Evolutionary conservation across 2,888 invertebrate genomes (phyloP).

Genomic region (Monopis laevigella): DNA sequence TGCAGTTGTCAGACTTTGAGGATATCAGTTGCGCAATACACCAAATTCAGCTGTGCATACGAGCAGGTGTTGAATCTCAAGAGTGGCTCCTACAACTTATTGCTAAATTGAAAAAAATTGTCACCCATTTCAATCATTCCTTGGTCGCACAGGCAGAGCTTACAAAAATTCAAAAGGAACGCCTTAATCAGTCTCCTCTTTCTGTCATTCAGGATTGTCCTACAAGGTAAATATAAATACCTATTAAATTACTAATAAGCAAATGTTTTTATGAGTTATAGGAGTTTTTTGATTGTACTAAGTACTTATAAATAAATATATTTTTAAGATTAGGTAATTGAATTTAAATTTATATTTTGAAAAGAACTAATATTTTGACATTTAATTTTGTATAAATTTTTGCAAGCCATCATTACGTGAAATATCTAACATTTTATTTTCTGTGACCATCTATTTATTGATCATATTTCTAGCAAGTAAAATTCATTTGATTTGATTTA

Average conservation of each 20-base stretch:
- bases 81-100: conserved; percentile 15
- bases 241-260: too few species aligned
- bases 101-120: conserved; percentile 18
- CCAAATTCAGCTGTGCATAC: conserved; percentile 8
- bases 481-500: conserved; percentile 13
- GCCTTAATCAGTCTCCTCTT: conserved; percentile 14
- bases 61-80: conserved; percentile 8
- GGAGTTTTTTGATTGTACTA: not conserved
- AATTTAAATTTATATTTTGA: too few species aligned
- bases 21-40: conserved; percentile 14
- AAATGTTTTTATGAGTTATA: too few species aligned
- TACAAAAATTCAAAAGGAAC: conserved; percentile 15
- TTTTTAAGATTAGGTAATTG: too few species aligned
- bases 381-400: too few species aligned
- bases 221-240: too few species aligned
- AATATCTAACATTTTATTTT: conserved; percentile 8
- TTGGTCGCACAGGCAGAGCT: conserved; percentile 14
- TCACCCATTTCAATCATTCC: conserved; percentile 19
- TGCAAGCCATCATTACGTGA: conserved; percentile 3
- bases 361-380: too few species aligned
- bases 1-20: conserved; percentile 18
- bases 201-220: conserved; percentile 14
- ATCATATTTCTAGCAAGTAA: conserved; percentile 4
- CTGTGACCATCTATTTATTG: not conserved
- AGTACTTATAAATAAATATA: conserved; percentile 1